A percentile compares a stretch with the other conserved stretches of the same genome.
Evolutionary conservation across 2,113 vertebrate genomes (phyloP).

Genomic region (Rhabdomys dilectus): DNA sequence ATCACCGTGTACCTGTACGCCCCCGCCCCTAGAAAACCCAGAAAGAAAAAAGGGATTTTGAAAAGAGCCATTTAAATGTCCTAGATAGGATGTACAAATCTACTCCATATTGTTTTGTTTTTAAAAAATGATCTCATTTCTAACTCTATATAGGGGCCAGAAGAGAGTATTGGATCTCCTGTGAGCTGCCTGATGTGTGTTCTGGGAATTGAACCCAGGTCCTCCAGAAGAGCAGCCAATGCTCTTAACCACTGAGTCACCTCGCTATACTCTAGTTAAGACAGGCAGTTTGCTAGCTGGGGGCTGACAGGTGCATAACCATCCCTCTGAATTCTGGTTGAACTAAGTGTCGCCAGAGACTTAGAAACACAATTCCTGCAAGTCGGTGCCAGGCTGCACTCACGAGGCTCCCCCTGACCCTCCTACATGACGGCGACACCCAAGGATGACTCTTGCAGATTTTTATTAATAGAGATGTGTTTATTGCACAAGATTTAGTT

Average conservation of each 20-base stretch:
- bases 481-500: slow-evolving; percentile 77
- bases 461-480: slow-evolving; percentile 86
- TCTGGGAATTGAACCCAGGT: neutral
- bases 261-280: neutral
- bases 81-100: neutral
- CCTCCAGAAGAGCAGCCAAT: neutral
- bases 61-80: neutral
- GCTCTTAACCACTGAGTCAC: neutral
- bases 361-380: slow-evolving; percentile 72
- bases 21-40: neutral
- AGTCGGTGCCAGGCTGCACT: slow-evolving; percentile 80
- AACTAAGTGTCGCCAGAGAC: slow-evolving; percentile 70
- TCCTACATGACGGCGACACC: neutral
- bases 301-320: slow-evolving; percentile 74
- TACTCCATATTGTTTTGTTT: neutral
- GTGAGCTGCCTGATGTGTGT: neutral
- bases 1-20: neutral
- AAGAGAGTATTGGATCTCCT: neutral
- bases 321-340: slow-evolving; percentile 76
- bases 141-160: neutral
- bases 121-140: neutral
- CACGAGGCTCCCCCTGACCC: neutral
- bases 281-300: slow-evolving; percentile 73
- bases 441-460: slow-evolving; percentile 80
- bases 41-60: neutral